Base-by-base conservation (phyloP, 2,888 invertebrate genomes). In the Anorthoa munda region DNA sequence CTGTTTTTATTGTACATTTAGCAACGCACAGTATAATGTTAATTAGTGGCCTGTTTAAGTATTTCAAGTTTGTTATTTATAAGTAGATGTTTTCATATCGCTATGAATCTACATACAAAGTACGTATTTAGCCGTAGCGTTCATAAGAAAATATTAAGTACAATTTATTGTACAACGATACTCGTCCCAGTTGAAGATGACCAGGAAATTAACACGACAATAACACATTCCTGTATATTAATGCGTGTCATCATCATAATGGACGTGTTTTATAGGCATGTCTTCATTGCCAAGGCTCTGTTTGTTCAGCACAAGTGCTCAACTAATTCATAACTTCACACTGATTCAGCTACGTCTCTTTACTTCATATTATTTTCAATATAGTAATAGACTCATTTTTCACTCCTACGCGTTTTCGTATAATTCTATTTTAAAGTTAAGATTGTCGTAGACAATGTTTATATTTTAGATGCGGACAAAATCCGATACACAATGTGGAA, bases 141-240 rank as follows among this genome's bases (percentile, higher is more conserved):
- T 82, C 65, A 76, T 77, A 83, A 75, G 67, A 71, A 82, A 78
- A 71, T 74, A 75, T 80, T 77, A 86, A 83, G 72, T 78, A 77
- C 67, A 75, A 77, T 83, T 82, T 83, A 90, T 88, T 85, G 83
- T 81, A 79, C 87, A 82, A 87, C 81, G 80, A 84, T 82, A 87
- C 85, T 72, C 74, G 77, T 72, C 81, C 89, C 84, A 90, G 89
- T 90, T 86, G 88, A 90, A 89, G 94, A 94, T 90, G 92, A 93
- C 87, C 90, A 92, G 93, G 94, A 95, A 93, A 91, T 91, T 84
- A 86, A 87, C 80, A 88, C 82, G 89, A 86, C 89, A 88, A 86
- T 88, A 87, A 90, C 86, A 89, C 93, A 94, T 94, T 92, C 93
- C 91, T 91, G 90, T 91, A 91, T 91, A 92, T 91, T 91, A 92